A percentile compares a stretch with the other conserved stretches of the same genome.
Evolutionary conservation across 2,888 invertebrate genomes (phyloP).

Genomic region (Hyles lineata): DNA sequence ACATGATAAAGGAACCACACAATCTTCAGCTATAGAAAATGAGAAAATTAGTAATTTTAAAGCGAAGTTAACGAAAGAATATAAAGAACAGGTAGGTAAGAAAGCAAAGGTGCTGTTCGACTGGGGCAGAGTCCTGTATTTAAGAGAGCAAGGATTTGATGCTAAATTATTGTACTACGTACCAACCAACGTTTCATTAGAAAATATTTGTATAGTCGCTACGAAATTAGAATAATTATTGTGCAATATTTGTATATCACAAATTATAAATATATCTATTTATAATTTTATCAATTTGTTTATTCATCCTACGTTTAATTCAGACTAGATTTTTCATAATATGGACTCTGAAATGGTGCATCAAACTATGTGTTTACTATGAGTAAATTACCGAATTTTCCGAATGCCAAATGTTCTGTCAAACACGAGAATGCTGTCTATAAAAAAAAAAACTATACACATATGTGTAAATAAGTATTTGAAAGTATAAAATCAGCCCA

Average conservation of each 20-base stretch:
- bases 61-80: conserved; percentile 21
- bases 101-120: conserved; percentile 92
- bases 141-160: conserved; percentile 85
- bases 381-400: too few relatives aligned
- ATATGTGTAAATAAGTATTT: too few relatives aligned
- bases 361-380: too few relatives aligned
- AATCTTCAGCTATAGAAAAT: background rate
- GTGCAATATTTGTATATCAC: background rate
- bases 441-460: too few relatives aligned
- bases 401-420: too few relatives aligned
- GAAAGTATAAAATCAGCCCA: too few relatives aligned
- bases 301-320: background rate
- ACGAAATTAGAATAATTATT: conserved; percentile 43
- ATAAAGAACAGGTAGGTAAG: conserved; percentile 83
- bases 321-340: too few relatives aligned
- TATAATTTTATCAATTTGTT: background rate
- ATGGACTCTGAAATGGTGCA: too few relatives aligned
- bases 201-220: conserved; percentile 92
- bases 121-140: conserved; percentile 88
- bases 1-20: background rate
- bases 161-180: conserved; percentile 88
- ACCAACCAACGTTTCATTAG: conserved; percentile 86
- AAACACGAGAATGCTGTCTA: too few relatives aligned
- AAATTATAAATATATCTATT: conserved; percentile 1
- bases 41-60: background rate